Evolutionary conservation across 2,797 vertebrate species (phyloP).

Genomic region (Pangasius larnaudii): DNA sequence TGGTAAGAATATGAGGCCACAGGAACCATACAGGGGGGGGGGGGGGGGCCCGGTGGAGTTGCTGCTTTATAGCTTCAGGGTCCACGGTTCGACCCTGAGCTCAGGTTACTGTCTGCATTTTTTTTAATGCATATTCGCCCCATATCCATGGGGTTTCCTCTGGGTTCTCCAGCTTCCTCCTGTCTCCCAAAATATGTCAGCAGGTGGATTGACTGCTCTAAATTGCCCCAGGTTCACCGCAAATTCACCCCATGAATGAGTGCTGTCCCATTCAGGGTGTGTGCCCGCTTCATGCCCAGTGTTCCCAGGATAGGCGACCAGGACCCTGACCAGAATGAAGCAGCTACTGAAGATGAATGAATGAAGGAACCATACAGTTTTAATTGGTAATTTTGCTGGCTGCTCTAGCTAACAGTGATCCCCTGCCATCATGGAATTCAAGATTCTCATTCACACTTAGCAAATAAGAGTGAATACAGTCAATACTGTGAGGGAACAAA

Average conservation of each 20-base stretch:
- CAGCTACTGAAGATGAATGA: neutral
- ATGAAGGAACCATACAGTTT: too few relatives aligned
- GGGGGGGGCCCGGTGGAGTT: neutral
- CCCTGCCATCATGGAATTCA: neutral
- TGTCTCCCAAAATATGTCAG: neutral
- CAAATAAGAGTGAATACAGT: neutral
- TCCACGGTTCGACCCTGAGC: neutral
- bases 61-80: neutral
- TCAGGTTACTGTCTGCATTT: neutral
- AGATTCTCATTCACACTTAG: neutral
- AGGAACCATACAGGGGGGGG: neutral
- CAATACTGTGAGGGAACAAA: neutral
- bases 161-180: neutral
- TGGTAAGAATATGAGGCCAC: slow-evolving; percentile 3
- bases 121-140: neutral
- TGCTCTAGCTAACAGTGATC: neutral
- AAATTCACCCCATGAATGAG: neutral
- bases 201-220: neutral
- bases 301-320: neutral
- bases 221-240: neutral
- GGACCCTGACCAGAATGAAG: neutral
- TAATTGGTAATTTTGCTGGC: neutral
- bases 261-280: neutral
- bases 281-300: neutral
- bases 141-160: neutral